A percentile compares a stretch with the other conserved stretches of the same genome.
Evolutionary conservation across 2,888 invertebrate genomes (phyloP).

Genomic region (Aspidapion aeneum): DNA sequence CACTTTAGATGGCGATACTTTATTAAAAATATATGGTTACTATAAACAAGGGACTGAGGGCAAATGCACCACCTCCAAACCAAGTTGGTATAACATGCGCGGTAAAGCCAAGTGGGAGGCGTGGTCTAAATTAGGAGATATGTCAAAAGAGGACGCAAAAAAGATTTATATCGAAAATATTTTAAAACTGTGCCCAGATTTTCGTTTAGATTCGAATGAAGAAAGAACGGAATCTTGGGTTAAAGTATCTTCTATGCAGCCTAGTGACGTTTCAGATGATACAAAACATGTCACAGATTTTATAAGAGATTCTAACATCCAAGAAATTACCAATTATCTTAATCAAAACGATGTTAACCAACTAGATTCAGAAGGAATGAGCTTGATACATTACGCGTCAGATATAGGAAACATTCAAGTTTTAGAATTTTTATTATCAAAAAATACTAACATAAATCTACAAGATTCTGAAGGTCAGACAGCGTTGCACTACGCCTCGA

Average conservation of each 20-base stretch:
- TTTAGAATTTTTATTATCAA: slow-evolving; percentile 57
- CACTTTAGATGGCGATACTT: slow-evolving; percentile 54
- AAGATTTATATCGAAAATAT: slow-evolving; percentile 67
- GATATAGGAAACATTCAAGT: slow-evolving; percentile 73
- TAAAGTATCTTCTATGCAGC: slow-evolving; percentile 52
- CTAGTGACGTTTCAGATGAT: neutral
- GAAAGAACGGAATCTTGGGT: slow-evolving; percentile 53
- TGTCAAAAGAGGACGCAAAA: slow-evolving; percentile 68
- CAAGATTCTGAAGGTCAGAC: slow-evolving; percentile 66
- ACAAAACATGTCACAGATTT: slow-evolving; percentile 52
- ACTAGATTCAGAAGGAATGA: slow-evolving; percentile 71
- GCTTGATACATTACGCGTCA: slow-evolving; percentile 87
- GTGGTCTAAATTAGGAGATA: slow-evolving; percentile 73
- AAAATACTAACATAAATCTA: slow-evolving; percentile 64
- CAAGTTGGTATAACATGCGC: slow-evolving; percentile 74
- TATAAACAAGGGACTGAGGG: slow-evolving; percentile 85
- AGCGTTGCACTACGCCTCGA: slow-evolving; percentile 80
- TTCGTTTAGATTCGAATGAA: slow-evolving; percentile 24
- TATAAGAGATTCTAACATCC: slow-evolving; percentile 69
- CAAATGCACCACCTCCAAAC: slow-evolving; percentile 65
- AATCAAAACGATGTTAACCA: slow-evolving; percentile 48
- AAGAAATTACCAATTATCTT: slow-evolving; percentile 55
- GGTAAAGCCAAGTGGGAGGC: slow-evolving; percentile 90
- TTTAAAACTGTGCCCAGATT: slow-evolving; percentile 55
- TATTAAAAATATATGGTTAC: slow-evolving; percentile 72